These are phyloP conservation scores for Drosophila hamatofila DNA, from an alignment of 2,888 invertebrate genomes.

Conservation along the genomic window DNA sequence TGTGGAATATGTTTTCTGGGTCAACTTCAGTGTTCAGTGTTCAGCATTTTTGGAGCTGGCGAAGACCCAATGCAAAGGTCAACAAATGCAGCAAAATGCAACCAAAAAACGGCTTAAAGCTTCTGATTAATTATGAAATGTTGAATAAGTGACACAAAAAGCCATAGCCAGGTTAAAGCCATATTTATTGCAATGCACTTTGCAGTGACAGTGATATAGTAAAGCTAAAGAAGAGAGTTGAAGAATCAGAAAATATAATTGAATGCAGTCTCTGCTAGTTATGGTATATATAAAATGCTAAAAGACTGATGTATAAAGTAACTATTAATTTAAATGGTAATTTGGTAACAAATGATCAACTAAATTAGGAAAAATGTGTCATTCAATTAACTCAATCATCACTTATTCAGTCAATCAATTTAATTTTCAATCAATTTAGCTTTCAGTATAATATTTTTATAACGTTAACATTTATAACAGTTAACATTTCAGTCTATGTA, in stretches of 20 bases:
- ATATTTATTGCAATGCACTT: constrained; percentile 3
- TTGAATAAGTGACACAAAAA: not conserved
- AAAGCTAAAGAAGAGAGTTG: not conserved
- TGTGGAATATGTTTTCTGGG: constrained; percentile 10
- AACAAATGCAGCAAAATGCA: constrained; percentile 13
- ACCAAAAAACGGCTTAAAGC: constrained; percentile 1
- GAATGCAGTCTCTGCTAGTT: no score
- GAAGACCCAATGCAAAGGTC: not conserved
- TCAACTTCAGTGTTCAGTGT: constrained; percentile 2
- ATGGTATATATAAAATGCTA: no score
- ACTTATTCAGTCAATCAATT: not conserved
- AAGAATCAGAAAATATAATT: no score
- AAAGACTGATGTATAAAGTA: no score
- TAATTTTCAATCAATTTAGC: no score
- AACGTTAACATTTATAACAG: not conserved
- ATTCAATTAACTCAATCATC: not conserved
- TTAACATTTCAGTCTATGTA: not conserved
- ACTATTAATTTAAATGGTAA: no score
- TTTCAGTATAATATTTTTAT: not conserved
- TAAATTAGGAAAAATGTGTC: not conserved
- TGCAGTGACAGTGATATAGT: not conserved
- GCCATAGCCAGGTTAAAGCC: not conserved
- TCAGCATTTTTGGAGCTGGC: not conserved
- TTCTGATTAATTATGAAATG: constrained; percentile 3
- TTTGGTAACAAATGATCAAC: no score